phyloP scores from a whole-genome alignment of 2,888 invertebrate genomes.

The Lottia scabra region DNA sequence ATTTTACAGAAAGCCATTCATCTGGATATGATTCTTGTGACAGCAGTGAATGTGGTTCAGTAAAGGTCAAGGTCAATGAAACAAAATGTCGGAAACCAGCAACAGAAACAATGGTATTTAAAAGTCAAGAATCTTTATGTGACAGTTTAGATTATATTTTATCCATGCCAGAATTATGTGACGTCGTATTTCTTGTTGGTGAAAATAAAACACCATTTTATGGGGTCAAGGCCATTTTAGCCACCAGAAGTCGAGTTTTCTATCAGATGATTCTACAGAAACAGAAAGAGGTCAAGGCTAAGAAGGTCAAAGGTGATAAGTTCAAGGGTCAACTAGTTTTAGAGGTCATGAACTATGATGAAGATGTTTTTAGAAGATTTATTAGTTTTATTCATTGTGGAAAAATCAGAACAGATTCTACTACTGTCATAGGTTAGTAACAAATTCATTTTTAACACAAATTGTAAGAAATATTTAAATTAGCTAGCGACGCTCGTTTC shows the following conservation, averaged over 20 bases:
- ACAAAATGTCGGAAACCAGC: not conserved
- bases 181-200: not conserved
- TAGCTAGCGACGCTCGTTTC: too few species aligned
- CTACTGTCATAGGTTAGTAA: not conserved
- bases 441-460: not conserved
- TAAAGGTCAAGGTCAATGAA: too few species aligned
- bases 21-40: not conserved
- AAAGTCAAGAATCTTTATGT: not conserved
- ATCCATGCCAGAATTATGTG: not conserved
- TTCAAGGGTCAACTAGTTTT: not conserved
- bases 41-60: not conserved
- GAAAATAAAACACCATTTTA: not conserved
- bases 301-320: constrained; percentile 1
- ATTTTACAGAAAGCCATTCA: not conserved
- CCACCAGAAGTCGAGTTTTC: not conserved
- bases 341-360: not conserved
- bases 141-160: not conserved
- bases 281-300: not conserved
- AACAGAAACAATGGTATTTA: not conserved
- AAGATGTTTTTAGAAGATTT: not conserved
- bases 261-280: not conserved
- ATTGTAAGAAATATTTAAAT: too few species aligned
- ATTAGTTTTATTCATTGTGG: not conserved
- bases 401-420: not conserved
- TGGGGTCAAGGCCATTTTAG: not conserved